phyloP scores from a whole-genome alignment of 2,797 vertebrate species.

The Masticophis lateralis region DNA sequence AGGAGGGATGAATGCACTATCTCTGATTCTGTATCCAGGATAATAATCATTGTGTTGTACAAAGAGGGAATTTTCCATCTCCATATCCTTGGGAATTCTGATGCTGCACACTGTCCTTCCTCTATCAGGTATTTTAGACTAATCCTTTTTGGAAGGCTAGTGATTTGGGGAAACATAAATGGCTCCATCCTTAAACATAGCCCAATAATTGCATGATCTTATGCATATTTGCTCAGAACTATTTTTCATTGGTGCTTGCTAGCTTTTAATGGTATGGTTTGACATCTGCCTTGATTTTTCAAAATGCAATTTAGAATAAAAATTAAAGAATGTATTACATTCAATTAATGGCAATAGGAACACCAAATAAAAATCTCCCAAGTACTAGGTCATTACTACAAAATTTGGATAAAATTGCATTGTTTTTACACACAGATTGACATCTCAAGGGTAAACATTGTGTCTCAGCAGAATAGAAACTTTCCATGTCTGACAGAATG shows the following conservation, averaged over 20 bases:
- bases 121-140: not conserved
- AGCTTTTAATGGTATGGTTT: not conserved
- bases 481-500: not conserved
- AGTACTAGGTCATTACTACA: not conserved
- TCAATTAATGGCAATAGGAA: not conserved
- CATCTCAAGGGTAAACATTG: not conserved
- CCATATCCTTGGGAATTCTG: not conserved
- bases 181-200: not conserved
- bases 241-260: not conserved
- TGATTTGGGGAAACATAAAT: not conserved
- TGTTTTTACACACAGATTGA: not conserved
- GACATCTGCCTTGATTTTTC: not conserved
- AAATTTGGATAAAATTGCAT: not conserved
- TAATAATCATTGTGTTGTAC: not conserved
- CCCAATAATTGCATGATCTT: not conserved
- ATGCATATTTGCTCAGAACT: not conserved
- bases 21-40: not conserved
- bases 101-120: too few relatives aligned
- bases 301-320: not conserved
- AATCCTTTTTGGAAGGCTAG: not conserved
- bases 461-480: conserved; percentile 4
- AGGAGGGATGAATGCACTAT: not conserved
- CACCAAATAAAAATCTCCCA: not conserved
- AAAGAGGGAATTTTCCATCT: not conserved
- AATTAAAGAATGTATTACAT: not conserved